Base-by-base conservation (phyloP, 2,797 vertebrate genomes). In the Galago senegalensis region DNA sequence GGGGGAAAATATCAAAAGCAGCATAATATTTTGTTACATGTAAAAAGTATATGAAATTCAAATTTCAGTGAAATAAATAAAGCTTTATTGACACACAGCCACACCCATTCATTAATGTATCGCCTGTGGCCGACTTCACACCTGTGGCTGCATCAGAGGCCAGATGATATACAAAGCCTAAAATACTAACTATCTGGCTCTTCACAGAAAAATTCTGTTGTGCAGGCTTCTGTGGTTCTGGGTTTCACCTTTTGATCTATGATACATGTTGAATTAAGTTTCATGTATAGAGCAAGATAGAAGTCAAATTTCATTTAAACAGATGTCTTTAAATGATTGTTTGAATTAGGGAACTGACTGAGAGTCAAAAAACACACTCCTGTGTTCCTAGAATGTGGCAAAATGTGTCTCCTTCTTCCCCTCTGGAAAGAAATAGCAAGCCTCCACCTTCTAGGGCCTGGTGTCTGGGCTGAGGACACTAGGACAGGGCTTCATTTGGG, bases 51-150 rank as follows among this genome's bases (percentile, higher is more conserved):
- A 29, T 17, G n/a, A 5, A 53, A 81, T 17, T 67, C 63, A 7
- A 29, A 17, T 49, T 29, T 67, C 40, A 27, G 18, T 29, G 6
- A 4, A 6, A 0, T 46, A 11, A 13, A 40, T 18, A 7, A 20
- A 34, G 72, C 31, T n/a, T 89, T 12, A 2, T 29, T 53, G 2
- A 43, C 27, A 79, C 13, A 9, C 14, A 4, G 31, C 65, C 85
- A 6, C 0, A 0, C 17, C 37, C 14, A 1, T 3, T 56, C 34
- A 0, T 70, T 40, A 43, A 9, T 2, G 0, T 4, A 16, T n/a
- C 7, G 3, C 27, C 3, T 58, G 13, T 8, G 43, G 25, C 85
- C 5, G 16, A 21, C 18, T 49, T 18, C 25, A n/a, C 37, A 11
- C 17, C 21, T 27, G 63, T 20, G 14, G 1, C 7, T 49, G 5